Percentiles rank a stretch among this genome's conserved stretches.
These are phyloP conservation scores for Actinia equina DNA, from an alignment of 64 coral and sea anemone species.

Conservation along the genomic window DNA sequence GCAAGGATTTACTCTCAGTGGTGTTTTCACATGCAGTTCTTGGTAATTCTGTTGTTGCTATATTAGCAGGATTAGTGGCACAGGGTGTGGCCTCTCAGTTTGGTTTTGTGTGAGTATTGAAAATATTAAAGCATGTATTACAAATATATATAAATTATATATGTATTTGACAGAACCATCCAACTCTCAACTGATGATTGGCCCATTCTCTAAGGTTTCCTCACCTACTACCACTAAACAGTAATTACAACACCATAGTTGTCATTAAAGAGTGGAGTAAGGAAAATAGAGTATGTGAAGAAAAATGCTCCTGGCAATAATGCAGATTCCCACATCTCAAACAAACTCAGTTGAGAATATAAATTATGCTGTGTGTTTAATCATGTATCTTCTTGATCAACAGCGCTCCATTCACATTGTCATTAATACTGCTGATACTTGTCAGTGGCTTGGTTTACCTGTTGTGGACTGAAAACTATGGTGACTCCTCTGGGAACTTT, in stretches of 20 bases:
- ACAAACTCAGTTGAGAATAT: no score
- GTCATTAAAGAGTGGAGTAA: no score
- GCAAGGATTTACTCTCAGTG: constrained; percentile 57
- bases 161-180: no score
- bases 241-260: no score
- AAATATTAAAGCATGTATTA: not conserved
- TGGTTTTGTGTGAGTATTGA: constrained; percentile 88
- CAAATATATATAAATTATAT: no score
- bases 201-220: no score
- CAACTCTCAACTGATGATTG: no score
- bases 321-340: no score
- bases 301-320: no score
- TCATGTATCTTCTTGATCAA: not conserved
- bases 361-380: no score
- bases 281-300: no score
- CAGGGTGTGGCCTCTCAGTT: constrained; percentile 66
- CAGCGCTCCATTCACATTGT: constrained; percentile 91
- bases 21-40: constrained; percentile 87
- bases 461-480: constrained; percentile 95
- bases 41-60: constrained; percentile 87
- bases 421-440: constrained; percentile 48
- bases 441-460: constrained; percentile 62
- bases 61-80: constrained; percentile 70
- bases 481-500: constrained; percentile 58
- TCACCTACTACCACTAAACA: no score